Base-by-base conservation (phyloP, 2,797 vertebrate genomes). In the Epinephelus malabaricus region DNA sequence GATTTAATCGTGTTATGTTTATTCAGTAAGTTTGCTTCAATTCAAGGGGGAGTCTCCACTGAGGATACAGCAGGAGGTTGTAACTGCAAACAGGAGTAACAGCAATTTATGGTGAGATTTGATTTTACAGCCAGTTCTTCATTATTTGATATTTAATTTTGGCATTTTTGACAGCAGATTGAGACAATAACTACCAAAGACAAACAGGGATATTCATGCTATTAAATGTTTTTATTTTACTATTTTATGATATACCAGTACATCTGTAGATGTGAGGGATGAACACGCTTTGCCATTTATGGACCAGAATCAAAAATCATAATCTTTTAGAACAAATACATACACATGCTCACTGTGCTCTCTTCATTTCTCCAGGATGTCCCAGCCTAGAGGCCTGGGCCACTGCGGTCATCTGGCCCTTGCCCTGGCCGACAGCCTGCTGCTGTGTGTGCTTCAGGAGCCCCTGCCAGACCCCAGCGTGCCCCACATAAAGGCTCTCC, bases 401-500 rank as follows among this genome's bases (percentile, higher is more conserved):
- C 73, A 6, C 17, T 17, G 10, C 0, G 15, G 55, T 19, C 56
- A 84, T 21, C 27, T 93, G 77, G 69, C 76, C 21, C 58, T 78
- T 0, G 90, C 84, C 40, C 72, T 96, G 85, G 73, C 87, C 0
- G 87, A 96, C 83, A 84, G 93, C 74, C 87, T 96, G 87, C 87
- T 92, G 66, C 78, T 94, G 59, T 95, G 92, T n/a, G 74, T 96
- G 38, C 91, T 95, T 6, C 94, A 94, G 51, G 96, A 96, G 87
- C 86, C 90, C 12, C 84, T 94, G 34, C 65, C 78, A 2, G 92
- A 93, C 66, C 86, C 92, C 59, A 69, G 76, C 1, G 66, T 88
- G 45, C 53, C 89, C 54, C 88, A 92, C 55, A 83, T 96, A 8
- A 85, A 89, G 65, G 64, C 75, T 14, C 93, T 94, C 3, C 78